Evolutionary conservation across 2,888 invertebrate species (phyloP), one percentile per base, ranked within the genome.

Genomic region (Torymus auratus): DNA sequence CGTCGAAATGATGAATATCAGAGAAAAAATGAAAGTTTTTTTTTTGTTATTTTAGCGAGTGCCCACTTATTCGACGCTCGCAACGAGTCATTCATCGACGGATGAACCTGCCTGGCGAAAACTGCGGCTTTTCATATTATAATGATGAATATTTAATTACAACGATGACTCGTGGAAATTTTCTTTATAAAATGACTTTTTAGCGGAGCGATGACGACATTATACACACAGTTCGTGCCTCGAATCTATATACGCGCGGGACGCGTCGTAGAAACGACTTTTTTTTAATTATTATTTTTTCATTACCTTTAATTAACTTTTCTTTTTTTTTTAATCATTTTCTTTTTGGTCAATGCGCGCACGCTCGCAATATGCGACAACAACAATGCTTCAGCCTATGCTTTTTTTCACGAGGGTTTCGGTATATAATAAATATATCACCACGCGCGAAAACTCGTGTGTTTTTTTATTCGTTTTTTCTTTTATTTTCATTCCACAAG

Each of bases 301-400:
- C 53, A 50, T 58, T 41, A 55, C 15, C 13, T 70, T 77, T 62
- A 70, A 53, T 55, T 52, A 62, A 12, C 55, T 65, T 41, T 64
- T 74, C 62, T 70, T 11, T 69, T 62, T 76, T 76, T 70, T 62
- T 73, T 52, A 56, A 70, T 58, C 74, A 75, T 55, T 72, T 78
- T 62, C 56, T n/a, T 75, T 75, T 75, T 75, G 82, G 72, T 81
- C 80, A 70, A 76, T 69, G 79, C 68, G 79, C 68, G 75, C 70
- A 70, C 78, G 71, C 78, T 73, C 64, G 69, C 75, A 62, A 61
- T 41, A 41, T 70, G 65, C 53, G 41, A 64, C 62, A 61, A 56
- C 15, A 15, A 41, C 58, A 73, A 56, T 61, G 52, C 14, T 62
- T 69, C 55, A 56, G 71, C 23, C 23, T 76, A 56, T 41, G 41